Evolutionary conservation across 2,888 invertebrate species (phyloP).

Genomic region (Colostygia pectinataria): DNA sequence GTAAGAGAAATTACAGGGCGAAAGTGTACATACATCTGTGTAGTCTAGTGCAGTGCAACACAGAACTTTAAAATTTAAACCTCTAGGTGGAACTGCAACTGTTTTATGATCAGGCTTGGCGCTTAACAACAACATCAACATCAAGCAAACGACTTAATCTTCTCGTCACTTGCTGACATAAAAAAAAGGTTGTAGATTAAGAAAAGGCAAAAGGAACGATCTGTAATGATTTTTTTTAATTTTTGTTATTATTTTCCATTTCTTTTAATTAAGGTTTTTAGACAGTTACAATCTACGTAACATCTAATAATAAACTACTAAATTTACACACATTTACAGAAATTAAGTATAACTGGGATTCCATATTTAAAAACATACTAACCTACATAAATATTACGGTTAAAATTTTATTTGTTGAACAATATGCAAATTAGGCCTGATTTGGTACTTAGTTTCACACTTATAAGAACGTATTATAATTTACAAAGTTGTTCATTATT

Average conservation of each 20-base stretch:
- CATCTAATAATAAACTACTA: slow-evolving; percentile 76
- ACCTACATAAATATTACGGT: slow-evolving; percentile 1
- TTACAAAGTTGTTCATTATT: no score
- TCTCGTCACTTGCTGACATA: no score
- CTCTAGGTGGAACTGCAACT: no score
- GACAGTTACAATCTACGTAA: slow-evolving; percentile 78
- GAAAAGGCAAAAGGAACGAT: slow-evolving; percentile 45
- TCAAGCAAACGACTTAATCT: no score
- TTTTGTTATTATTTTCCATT: slow-evolving; percentile 65
- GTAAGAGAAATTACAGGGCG: no score
- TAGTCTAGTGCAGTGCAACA: no score
- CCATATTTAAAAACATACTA: slow-evolving; percentile 34
- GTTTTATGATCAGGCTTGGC: no score
- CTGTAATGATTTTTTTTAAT: slow-evolving; percentile 71
- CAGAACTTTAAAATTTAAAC: no score
- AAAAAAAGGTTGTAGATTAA: no score
- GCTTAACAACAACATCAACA: no score
- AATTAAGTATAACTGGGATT: slow-evolving; percentile 64
- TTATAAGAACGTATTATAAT: no score
- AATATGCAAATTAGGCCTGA: slow-evolving; percentile 37
- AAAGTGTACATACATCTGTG: no score
- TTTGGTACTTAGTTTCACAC: slow-evolving; percentile 18
- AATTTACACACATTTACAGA: slow-evolving; percentile 80
- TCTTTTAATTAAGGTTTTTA: slow-evolving; percentile 65
- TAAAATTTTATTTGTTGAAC: slow-evolving; percentile 6